Base-by-base conservation (phyloP, 2,797 vertebrate genomes). In the Aldrovandia affinis region DNA sequence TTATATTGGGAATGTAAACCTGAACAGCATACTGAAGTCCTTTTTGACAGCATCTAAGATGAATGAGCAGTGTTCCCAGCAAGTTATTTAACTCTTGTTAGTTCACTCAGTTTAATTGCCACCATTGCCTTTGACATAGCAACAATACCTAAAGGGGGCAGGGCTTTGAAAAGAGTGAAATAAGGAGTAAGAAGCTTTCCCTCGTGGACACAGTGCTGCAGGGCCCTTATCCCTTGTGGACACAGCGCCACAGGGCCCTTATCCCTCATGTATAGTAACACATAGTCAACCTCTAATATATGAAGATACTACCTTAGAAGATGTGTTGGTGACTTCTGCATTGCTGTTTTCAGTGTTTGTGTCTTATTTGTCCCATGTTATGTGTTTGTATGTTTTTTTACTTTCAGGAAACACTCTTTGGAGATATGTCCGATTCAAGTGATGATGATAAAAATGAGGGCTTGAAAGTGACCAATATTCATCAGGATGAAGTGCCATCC, bases 381-480 rank as follows among this genome's bases (percentile, higher is more conserved):
- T 25, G 33, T 55, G 25, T 65, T 14, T 68, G 18, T 82, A 25
- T 57, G 22, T 42, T n/a, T 44, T 89, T 0, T 93, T 22, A 89
- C 86, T 92, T 92, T 85, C 89, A 97, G 97, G 93, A 94, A 83
- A 14, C 25, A 0, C 86, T 87, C 81, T 91, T 94, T 80, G 92
- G 91, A 85, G 92, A 95, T 57, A 54, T 87, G 3, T 88, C 91
- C 4, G 88, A 93, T 87, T 94, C 92, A 83, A 95, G 91, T 0
- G 90, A 92, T 0, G 88, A 81, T n/a, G 95, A 89, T 83, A 86
- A 83, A 22, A 55, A 79, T 44, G 33, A 42, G 54, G 36, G 20
- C 42, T n/a, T 8, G 39, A 77, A 82, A 50, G 28, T 63, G 10
- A 78, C 68, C 25, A 75, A 84, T 28, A 15, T 20, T 12, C 81